phyloP scores from a whole-genome alignment of 2,113 vertebrate species.

The Boleophthalmus pectinirostris region DNA sequence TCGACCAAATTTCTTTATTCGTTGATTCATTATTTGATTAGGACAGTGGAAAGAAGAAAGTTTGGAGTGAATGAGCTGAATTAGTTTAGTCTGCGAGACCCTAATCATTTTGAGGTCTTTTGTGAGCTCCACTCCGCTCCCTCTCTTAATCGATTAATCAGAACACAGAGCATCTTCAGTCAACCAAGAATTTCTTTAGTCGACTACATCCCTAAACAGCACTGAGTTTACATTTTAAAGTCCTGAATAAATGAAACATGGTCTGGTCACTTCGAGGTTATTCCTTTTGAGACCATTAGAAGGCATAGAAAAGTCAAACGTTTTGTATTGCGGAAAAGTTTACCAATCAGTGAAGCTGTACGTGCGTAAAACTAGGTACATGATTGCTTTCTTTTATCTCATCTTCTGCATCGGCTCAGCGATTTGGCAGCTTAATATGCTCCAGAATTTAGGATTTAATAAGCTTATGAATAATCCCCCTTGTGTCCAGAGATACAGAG shows the following conservation, averaged over 20 bases:
- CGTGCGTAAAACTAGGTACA: constrained; percentile 40
- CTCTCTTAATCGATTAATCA: no score
- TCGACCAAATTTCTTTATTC: no score
- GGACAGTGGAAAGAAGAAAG: no score
- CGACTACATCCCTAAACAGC: no score
- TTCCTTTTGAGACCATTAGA: not conserved
- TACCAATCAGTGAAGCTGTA: constrained; percentile 10
- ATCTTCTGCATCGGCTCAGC: constrained; percentile 55
- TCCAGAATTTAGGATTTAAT: constrained; percentile 64
- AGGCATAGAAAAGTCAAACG: not conserved
- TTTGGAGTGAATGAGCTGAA: no score
- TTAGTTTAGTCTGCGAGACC: no score
- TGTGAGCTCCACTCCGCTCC: no score
- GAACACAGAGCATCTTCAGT: no score
- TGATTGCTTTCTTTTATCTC: constrained; percentile 56
- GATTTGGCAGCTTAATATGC: constrained; percentile 56
- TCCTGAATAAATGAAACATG: not conserved
- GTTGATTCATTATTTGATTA: no score
- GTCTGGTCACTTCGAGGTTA: not conserved
- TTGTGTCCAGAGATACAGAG: constrained; percentile 57
- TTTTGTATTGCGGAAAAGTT: not conserved
- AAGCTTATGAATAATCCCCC: constrained; percentile 67
- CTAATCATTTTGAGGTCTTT: no score
- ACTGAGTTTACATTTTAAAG: not conserved
- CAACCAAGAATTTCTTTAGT: no score